Evolutionary conservation across 2,888 invertebrate species (phyloP).

Genomic region (Drosophila diplacantha): DNA sequence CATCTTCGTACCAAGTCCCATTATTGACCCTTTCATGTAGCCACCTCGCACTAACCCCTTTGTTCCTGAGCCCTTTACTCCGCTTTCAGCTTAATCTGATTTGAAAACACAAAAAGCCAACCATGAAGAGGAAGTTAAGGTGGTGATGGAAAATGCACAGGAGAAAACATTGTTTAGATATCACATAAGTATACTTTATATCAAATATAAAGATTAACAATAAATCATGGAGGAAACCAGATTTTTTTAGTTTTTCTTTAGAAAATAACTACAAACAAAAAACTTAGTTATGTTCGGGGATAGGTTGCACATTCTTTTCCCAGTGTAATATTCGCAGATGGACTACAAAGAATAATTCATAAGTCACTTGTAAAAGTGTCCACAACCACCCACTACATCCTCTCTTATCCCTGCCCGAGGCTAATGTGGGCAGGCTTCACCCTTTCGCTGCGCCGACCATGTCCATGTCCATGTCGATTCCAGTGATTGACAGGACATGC

Average conservation of each 20-base stretch:
- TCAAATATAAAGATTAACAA: neutral
- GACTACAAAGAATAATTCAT: conserved; percentile 71
- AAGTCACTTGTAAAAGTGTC: conserved; percentile 69
- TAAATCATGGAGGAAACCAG: neutral
- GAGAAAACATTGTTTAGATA: neutral
- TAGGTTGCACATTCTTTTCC: neutral
- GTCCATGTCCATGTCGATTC: conserved; percentile 31
- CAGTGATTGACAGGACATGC: conserved; percentile 66
- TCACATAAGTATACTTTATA: neutral
- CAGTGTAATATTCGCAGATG: conserved; percentile 14
- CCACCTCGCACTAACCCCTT: conserved; percentile 20
- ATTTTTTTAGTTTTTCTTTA: too few relatives aligned
- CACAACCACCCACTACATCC: conserved; percentile 11
- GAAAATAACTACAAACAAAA: neutral
- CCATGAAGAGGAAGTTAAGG: conserved; percentile 32
- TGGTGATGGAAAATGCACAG: conserved; percentile 13
- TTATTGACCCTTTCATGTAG: conserved; percentile 64
- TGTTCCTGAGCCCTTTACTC: neutral
- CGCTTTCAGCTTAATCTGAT: conserved; percentile 56
- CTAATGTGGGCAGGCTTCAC: conserved; percentile 59
- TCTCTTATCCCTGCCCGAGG: conserved; percentile 8
- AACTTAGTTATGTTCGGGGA: rapidly evolving
- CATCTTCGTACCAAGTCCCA: conserved; percentile 18
- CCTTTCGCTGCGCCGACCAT: conserved; percentile 47
- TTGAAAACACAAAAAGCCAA: conserved; percentile 54